phyloP scores from a whole-genome alignment of 2,797 vertebrate species.

The Falco rusticolus region DNA sequence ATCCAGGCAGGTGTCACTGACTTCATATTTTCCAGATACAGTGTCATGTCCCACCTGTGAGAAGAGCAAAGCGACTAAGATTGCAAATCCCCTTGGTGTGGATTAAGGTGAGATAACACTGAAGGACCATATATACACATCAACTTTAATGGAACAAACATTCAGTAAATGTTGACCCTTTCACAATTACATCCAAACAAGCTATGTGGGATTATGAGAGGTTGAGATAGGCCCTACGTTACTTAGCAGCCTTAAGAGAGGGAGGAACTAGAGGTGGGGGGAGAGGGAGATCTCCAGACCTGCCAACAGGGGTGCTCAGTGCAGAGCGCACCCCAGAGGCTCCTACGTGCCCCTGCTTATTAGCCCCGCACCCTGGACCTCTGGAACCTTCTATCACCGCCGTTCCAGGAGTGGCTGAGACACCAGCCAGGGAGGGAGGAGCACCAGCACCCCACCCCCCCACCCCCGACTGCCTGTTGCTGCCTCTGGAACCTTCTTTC shows the following conservation, averaged over 20 bases:
- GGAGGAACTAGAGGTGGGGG: too few species aligned
- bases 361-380: background rate
- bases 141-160: background rate
- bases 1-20: background rate
- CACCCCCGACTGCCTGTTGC: background rate
- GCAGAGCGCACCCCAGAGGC: background rate
- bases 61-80: background rate
- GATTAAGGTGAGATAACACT: background rate
- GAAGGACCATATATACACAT: background rate
- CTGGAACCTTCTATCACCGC: background rate
- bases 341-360: background rate
- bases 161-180: background rate
- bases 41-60: background rate
- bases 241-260: background rate
- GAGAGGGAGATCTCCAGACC: too few species aligned
- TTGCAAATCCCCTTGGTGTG: rapidly evolving
- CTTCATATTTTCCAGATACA: background rate
- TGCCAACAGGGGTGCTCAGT: background rate
- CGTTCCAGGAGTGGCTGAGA: background rate
- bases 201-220: background rate
- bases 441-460: background rate
- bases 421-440: background rate
- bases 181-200: background rate
- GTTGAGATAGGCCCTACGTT: background rate
- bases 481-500: background rate